Conservation (phyloP, 30 jellyfish, hydroid and myxozoan genomes). For the Aurelia sp. region DNA sequence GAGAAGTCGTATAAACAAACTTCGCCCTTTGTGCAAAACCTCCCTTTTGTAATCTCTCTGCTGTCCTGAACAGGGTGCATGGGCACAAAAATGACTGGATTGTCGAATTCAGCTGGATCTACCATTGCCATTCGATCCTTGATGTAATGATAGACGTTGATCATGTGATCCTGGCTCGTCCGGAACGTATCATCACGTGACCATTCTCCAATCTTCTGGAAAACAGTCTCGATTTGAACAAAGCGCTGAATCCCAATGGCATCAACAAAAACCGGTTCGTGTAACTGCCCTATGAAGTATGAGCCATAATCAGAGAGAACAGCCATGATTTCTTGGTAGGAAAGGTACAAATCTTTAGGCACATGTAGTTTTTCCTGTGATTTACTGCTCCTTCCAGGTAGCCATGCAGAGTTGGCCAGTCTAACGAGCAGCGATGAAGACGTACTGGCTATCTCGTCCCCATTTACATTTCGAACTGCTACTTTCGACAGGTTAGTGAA, state of each 20-base stretch:
- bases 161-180: constrained; percentile 79
- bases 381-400: constrained; percentile 16
- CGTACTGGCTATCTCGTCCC: constrained; percentile 33
- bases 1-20: constrained; percentile 84
- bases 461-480: constrained; percentile 52
- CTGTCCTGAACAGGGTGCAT: not conserved
- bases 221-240: constrained; percentile 37
- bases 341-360: constrained; percentile 58
- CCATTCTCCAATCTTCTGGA: constrained; percentile 65
- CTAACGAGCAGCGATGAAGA: constrained; percentile 38
- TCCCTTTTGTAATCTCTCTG: constrained; percentile 22
- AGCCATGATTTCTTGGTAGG: not conserved
- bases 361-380: not conserved
- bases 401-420: constrained; percentile 35
- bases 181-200: constrained; percentile 34
- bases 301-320: constrained; percentile 37
- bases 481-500: constrained; percentile 34
- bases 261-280: constrained; percentile 11
- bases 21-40: constrained; percentile 49
- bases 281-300: constrained; percentile 22
- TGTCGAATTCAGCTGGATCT: constrained; percentile 43
- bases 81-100: constrained; percentile 61
- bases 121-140: constrained; percentile 9
- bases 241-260: constrained; percentile 51
- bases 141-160: constrained; percentile 46